Evolutionary conservation across 2,113 vertebrate species (phyloP).

Genomic region (Ciconia boyciana): DNA sequence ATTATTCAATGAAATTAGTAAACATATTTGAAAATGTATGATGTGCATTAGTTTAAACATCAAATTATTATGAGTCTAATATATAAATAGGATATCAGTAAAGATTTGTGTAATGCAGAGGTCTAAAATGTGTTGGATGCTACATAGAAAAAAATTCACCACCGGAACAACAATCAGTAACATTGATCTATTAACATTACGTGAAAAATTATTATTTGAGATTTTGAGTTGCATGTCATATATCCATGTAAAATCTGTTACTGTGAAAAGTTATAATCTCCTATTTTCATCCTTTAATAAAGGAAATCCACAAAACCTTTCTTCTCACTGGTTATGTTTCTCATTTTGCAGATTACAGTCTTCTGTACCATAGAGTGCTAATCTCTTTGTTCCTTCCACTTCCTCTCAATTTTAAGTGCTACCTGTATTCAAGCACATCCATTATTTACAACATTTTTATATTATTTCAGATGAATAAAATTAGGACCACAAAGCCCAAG

Average conservation of each 20-base stretch:
- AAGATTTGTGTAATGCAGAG: neutral
- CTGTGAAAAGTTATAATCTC: neutral
- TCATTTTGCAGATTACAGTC: neutral
- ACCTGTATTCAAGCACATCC: neutral
- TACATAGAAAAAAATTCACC: rapidly evolving
- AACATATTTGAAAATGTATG: neutral
- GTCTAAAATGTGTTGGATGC: neutral
- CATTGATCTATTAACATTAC: neutral
- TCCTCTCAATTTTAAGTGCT: neutral
- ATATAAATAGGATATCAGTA: neutral
- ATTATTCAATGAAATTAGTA: neutral
- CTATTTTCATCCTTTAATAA: neutral
- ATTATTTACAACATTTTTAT: neutral
- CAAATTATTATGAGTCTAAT: neutral
- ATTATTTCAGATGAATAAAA: neutral
- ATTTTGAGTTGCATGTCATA: neutral
- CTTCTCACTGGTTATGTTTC: neutral
- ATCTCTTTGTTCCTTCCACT: neutral
- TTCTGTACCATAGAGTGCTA: neutral
- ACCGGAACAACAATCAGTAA: neutral
- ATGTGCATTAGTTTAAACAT: neutral
- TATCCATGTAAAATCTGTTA: neutral
- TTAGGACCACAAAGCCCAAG: neutral
- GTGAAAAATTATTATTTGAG: neutral
- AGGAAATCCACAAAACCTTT: neutral